phyloP scores from a whole-genome alignment of 2,113 vertebrate genomes.

The Megaptera novaeangliae region DNA sequence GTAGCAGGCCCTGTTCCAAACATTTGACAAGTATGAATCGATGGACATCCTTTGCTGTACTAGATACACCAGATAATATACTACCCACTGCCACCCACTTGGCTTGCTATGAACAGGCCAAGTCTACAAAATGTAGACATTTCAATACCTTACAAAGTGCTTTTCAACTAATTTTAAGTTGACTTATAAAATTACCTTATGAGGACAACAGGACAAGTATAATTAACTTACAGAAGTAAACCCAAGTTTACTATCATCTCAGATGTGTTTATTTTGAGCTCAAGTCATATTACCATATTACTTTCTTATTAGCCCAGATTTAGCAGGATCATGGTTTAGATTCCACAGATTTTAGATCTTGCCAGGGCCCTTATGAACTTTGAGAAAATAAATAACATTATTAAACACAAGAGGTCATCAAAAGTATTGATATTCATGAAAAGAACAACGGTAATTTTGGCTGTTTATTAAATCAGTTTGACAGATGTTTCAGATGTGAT shows the following conservation, averaged over 20 bases:
- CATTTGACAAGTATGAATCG: neutral
- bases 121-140: neutral
- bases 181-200: constrained; percentile 4
- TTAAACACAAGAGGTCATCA: neutral
- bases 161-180: constrained; percentile 16
- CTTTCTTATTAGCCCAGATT: neutral
- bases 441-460: neutral
- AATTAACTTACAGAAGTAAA: constrained; percentile 17
- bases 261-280: neutral
- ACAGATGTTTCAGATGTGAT: neutral
- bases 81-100: neutral
- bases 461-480: neutral
- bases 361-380: neutral
- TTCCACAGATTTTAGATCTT: neutral
- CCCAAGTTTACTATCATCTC: neutral
- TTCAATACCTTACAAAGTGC: neutral
- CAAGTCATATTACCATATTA: neutral
- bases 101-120: neutral
- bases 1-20: neutral
- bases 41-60: neutral
- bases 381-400: neutral
- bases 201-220: neutral
- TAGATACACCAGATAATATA: neutral
- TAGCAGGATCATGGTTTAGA: neutral
- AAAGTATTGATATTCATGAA: neutral